Percentiles rank a stretch among this genome's conserved stretches.
Evolutionary conservation across 2,113 vertebrate species (phyloP).

Genomic region (Struthidea cinerea): DNA sequence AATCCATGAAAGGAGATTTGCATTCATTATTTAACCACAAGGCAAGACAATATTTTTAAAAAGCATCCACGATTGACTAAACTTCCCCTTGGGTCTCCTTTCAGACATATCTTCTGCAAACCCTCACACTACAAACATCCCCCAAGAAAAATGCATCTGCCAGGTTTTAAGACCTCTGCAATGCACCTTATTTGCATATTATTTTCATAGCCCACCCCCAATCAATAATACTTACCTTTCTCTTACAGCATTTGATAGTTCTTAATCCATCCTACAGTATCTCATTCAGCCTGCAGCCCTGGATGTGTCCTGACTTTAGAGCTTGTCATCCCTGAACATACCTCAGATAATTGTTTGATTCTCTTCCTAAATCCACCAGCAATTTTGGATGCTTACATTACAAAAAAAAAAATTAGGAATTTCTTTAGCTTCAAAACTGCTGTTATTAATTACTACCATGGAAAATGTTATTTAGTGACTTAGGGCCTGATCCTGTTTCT

Average conservation of each 20-base stretch:
- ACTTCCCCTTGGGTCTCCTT: slow-evolving; percentile 46
- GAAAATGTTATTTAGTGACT: slow-evolving; percentile 69
- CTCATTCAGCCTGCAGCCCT: slow-evolving; percentile 31
- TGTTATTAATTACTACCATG: slow-evolving; percentile 65
- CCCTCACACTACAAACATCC: slow-evolving; percentile 19
- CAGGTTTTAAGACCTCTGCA: slow-evolving; percentile 30
- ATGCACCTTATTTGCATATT: slow-evolving; percentile 49
- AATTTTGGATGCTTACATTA: slow-evolving; percentile 35
- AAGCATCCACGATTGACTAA: slow-evolving; percentile 48
- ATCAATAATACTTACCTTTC: slow-evolving; percentile 68
- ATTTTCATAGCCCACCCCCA: slow-evolving; percentile 54
- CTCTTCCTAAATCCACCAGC: slow-evolving; percentile 54
- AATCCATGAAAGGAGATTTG: slow-evolving; percentile 65
- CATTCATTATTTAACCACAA: slow-evolving; percentile 66
- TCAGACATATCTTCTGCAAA: slow-evolving; percentile 33
- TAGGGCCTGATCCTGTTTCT: slow-evolving; percentile 26
- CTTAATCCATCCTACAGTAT: slow-evolving; percentile 60
- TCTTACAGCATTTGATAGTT: slow-evolving; percentile 38
- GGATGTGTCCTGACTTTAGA: slow-evolving; percentile 53
- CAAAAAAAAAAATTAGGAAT: slow-evolving; percentile 25
- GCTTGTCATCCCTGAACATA: slow-evolving; percentile 33
- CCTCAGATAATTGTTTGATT: slow-evolving; percentile 59
- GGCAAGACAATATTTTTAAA: slow-evolving; percentile 57
- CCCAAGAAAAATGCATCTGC: slow-evolving; percentile 36
- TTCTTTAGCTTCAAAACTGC: slow-evolving; percentile 51